Base-by-base conservation (phyloP, 2,888 invertebrate genomes). In the Pterobdella sp. region DNA sequence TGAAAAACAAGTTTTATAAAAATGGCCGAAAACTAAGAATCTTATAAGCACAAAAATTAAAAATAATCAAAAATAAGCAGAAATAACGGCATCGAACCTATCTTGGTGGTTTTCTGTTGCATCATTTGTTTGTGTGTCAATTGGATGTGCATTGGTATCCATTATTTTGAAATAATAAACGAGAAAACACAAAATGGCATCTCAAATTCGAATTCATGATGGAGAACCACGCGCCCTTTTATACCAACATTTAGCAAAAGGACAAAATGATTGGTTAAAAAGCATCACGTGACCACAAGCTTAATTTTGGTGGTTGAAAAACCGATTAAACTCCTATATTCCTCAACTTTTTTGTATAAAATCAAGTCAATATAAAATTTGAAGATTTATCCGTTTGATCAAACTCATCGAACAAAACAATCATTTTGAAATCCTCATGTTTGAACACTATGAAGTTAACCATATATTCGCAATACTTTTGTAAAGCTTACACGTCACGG, bases 101-200 rank as follows among this genome's bases (percentile, higher is more conserved):
- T 66, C 74, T 63, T 34, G 18, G 29, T 36, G 36, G 42, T 71
- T 70, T 34, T 42, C 36, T 18, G 60, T 36, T 26, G 35, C 29
- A 66, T 66, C 49, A 29, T 32, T 29, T 31, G 49, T 22, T 66
- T 66, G 49, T 31, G 65, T 31, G 29, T 31, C n/a, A 26, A 35
- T 31, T 66, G 84, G 84, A 85, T 85, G 84, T 82, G 82, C 84
- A 81, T 83, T 83, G 80, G 83, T 83, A 81, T 84, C 85, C 86
- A 86, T 86, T 82, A 74, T 79, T 79, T 78, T 77, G 73, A 78
- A 78, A 76, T 79, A 81, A 81, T 81, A 56, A 32, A 31, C n/a
- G 79, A 76, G 76, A 77, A 73, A 76, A 76, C 77, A 77, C 78
- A 77, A 77, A 79, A 52, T 35, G 32, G 32, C 52, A 32, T 64